A percentile compares a stretch with the other conserved stretches of the same genome.
Conservation (phyloP, 2,113 vertebrate species). For the Nycticebus coucang region DNA sequence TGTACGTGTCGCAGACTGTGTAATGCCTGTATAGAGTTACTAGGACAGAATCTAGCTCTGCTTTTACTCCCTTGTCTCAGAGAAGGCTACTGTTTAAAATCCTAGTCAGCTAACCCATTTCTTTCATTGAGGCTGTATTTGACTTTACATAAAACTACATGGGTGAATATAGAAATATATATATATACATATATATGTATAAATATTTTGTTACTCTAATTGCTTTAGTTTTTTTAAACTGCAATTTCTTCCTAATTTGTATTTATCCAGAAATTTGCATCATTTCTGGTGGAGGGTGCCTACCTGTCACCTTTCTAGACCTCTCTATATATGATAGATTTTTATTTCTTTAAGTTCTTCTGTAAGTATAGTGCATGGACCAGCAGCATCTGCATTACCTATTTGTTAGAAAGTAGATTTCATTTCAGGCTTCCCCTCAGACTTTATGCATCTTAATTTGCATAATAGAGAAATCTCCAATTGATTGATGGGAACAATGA, state of each 20-base stretch:
- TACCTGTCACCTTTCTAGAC: neutral
- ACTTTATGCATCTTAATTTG: neutral
- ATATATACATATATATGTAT: neutral
- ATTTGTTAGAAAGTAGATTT: neutral
- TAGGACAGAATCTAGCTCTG: too few species aligned
- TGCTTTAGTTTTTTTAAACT: neutral
- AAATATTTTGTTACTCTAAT: conserved; percentile 25
- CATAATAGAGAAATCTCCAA: neutral
- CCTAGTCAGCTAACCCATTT: neutral
- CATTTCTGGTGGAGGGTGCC: neutral
- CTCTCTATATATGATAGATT: neutral
- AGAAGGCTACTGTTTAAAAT: neutral
- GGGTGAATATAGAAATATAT: neutral
- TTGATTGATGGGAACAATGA: neutral
- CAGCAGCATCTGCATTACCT: neutral
- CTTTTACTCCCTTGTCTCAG: too few species aligned
- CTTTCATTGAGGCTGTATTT: neutral
- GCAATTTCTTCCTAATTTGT: conserved; percentile 5
- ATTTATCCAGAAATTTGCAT: neutral
- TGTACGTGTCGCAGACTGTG: too few species aligned
- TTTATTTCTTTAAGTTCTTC: conserved; percentile 4
- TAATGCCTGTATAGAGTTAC: too few species aligned
- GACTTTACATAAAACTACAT: neutral
- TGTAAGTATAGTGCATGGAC: neutral
- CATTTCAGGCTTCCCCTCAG: neutral